phyloP scores from a whole-genome alignment of 2,888 invertebrate genomes.

The Mayetiola destructor region DNA sequence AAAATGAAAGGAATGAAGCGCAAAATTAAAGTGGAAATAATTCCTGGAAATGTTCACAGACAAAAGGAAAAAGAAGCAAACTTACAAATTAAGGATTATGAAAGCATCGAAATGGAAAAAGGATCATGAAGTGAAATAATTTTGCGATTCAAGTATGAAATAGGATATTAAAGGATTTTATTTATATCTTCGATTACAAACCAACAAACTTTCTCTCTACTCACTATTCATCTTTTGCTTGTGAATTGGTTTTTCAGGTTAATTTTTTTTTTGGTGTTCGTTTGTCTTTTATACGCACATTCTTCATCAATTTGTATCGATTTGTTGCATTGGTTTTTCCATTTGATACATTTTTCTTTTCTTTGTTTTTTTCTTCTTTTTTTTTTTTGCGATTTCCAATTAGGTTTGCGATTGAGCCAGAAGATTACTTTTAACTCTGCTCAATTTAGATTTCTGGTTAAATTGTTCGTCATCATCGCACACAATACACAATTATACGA shows the following conservation, averaged over 20 bases:
- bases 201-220: no score
- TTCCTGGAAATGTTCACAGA: not conserved
- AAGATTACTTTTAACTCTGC: no score
- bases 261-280: not conserved
- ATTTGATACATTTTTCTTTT: not conserved
- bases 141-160: slow-evolving; percentile 4
- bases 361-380: no score
- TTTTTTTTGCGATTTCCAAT: no score
- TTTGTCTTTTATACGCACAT: not conserved
- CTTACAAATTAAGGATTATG: not conserved
- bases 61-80: not conserved
- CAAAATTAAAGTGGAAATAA: not conserved
- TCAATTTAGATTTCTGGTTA: no score
- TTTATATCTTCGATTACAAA: no score
- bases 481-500: no score
- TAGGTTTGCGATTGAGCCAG: no score
- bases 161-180: slow-evolving; percentile 9
- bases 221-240: no score
- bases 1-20: not conserved
- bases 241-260: not conserved
- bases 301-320: not conserved
- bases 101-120: not conserved
- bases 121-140: not conserved
- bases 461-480: no score
- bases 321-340: not conserved